These are phyloP conservation scores for Aldabrachelys gigantea DNA, from an alignment of 2,113 vertebrate species.

Conservation along the genomic window DNA sequence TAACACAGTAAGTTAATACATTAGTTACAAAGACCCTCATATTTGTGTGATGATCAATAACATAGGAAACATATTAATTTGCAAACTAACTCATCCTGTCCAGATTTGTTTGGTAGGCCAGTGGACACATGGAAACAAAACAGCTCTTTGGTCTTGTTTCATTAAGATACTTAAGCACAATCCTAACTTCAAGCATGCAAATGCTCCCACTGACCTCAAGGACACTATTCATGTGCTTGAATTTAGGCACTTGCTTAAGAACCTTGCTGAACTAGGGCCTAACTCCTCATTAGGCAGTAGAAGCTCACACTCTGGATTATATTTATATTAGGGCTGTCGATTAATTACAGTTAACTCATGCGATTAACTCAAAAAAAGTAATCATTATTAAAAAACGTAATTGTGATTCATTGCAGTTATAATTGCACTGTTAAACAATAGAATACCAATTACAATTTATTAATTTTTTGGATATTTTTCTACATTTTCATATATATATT, in stretches of 20 bases:
- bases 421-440: no score
- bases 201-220: not conserved
- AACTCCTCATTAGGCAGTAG: not conserved
- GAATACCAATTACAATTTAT: no score
- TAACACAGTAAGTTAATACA: not conserved
- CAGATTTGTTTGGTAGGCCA: not conserved
- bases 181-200: not conserved
- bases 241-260: not conserved
- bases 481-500: no score
- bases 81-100: not conserved
- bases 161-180: not conserved
- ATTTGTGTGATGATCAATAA: conserved; percentile 16
- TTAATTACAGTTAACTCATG: no score
- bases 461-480: no score
- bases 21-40: conserved; percentile 13
- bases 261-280: not conserved
- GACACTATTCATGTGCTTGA: not conserved
- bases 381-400: no score
- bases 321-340: no score
- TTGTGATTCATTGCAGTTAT: no score
- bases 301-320: no score
- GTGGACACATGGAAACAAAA: not conserved
- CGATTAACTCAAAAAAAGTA: no score
- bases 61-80: conserved; percentile 25
- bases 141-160: not conserved